These are phyloP conservation scores for Numenius phaeopus DNA, from an alignment of 2,797 vertebrate genomes.

Conservation along the genomic window DNA sequence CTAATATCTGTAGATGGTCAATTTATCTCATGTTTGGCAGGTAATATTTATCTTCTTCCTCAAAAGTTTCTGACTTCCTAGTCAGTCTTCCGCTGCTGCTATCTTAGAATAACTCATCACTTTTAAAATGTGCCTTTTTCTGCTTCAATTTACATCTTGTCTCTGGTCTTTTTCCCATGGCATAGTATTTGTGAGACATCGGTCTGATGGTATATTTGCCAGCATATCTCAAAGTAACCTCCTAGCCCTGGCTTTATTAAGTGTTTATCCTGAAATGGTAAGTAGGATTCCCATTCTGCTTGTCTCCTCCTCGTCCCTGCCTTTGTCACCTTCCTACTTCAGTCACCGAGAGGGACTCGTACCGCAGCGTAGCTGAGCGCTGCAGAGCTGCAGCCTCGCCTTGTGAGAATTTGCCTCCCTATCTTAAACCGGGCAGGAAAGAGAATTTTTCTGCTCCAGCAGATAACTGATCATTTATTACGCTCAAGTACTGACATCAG, in stretches of 20 bases:
- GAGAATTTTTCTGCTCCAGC: background rate
- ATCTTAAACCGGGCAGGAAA: background rate
- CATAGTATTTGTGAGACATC: background rate
- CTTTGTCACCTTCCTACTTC: background rate
- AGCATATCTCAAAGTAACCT: background rate
- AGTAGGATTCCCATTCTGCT: background rate
- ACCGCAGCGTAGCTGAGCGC: fast-evolving
- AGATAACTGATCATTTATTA: constrained; percentile 20
- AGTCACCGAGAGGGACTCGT: background rate
- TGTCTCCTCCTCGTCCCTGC: fast-evolving
- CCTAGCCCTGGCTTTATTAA: background rate
- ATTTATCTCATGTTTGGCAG: background rate
- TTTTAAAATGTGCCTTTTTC: background rate
- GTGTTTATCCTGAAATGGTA: background rate
- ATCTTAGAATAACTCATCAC: background rate
- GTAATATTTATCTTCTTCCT: background rate
- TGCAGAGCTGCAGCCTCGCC: background rate
- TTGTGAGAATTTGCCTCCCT: background rate
- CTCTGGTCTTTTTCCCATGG: fast-evolving
- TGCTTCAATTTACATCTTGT: background rate
- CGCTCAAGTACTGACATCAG: background rate
- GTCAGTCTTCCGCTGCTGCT: background rate
- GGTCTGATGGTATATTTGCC: background rate
- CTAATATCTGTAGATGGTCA: background rate
- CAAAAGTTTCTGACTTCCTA: background rate